These are phyloP conservation scores for Darwinula stevensoni DNA, from an alignment of 2,888 invertebrate genomes.

Conservation along the genomic window DNA sequence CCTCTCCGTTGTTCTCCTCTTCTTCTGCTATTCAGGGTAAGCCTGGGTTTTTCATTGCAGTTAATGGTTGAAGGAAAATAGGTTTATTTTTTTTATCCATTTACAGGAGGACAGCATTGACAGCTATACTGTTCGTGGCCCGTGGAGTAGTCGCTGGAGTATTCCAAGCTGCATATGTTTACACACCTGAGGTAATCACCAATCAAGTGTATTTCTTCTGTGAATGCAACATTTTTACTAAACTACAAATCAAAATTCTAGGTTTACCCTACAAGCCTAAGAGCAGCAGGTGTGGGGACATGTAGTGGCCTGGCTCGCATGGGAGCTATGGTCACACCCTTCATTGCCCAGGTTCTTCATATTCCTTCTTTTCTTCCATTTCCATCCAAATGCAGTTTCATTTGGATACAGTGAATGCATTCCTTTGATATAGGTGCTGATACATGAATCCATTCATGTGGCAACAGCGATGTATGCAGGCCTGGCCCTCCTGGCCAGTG, in stretches of 20 bases:
- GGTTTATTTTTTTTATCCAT: constrained; percentile 1
- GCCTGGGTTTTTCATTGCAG: constrained; percentile 8
- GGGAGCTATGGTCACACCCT: constrained; percentile 78
- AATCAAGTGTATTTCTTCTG: constrained; percentile 11
- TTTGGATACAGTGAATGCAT: no score
- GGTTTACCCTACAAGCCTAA: constrained; percentile 60
- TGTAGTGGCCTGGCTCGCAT: constrained; percentile 68
- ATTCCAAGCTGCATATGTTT: constrained; percentile 82
- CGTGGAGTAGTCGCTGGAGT: constrained; percentile 74
- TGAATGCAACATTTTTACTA: not conserved
- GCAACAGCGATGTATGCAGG: constrained; percentile 21
- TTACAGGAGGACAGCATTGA: constrained; percentile 3
- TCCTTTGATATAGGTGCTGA: constrained; percentile 28
- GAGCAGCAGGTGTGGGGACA: constrained; percentile 70
- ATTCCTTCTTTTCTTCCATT: no score
- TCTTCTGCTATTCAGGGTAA: constrained; percentile 30
- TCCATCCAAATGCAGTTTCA: no score
- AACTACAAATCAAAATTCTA: no score
- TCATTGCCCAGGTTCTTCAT: constrained; percentile 48
- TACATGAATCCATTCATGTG: constrained; percentile 36
- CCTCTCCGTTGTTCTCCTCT: constrained; percentile 28
- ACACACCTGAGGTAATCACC: constrained; percentile 50
- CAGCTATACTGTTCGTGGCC: constrained; percentile 47
- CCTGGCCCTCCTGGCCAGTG: constrained; percentile 13
- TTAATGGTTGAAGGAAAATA: constrained; percentile 6